A percentile compares a stretch with the other conserved stretches of the same genome.
Evolutionary conservation across 2,888 invertebrate genomes (phyloP).

Genomic region (Blastobasis adustella): DNA sequence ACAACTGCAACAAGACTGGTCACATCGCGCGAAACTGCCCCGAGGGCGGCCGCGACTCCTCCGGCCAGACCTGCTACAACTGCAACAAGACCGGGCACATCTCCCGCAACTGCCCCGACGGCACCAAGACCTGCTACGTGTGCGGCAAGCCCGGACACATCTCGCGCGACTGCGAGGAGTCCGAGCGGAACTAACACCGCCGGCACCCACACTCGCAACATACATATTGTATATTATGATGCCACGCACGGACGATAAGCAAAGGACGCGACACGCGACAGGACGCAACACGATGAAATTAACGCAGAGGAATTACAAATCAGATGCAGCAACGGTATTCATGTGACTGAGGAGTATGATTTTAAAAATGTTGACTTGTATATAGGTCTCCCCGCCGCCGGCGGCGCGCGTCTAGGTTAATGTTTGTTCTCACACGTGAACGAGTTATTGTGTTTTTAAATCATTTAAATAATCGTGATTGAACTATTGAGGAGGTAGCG

Average conservation of each 20-base stretch:
- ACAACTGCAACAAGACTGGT: conserved; percentile 95
- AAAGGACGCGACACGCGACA: conserved; percentile 64
- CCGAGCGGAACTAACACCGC: conserved; percentile 77
- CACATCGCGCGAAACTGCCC: conserved; percentile 93
- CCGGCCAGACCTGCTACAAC: conserved; percentile 91
- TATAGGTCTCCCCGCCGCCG: conserved; percentile 50
- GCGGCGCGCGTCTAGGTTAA: conserved; percentile 45
- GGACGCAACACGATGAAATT: conserved; percentile 61
- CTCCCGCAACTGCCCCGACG: conserved; percentile 88
- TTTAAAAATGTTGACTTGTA: conserved; percentile 65
- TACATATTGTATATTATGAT: conserved; percentile 63
- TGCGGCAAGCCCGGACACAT: conserved; percentile 94
- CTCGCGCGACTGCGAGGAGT: conserved; percentile 92
- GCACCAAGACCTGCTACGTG: conserved; percentile 92
- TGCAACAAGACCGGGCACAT: conserved; percentile 96
- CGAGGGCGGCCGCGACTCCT: conserved; percentile 80
- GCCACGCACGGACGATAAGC: conserved; percentile 73
- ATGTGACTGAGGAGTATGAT: conserved; percentile 57
- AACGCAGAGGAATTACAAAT: conserved; percentile 62
- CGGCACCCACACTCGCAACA: conserved; percentile 18
- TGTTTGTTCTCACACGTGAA: conserved; percentile 71
- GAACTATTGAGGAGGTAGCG: conserved; percentile 72
- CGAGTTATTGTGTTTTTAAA: conserved; percentile 73
- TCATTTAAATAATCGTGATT: conserved; percentile 72
- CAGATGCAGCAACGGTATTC: conserved; percentile 52